phyloP scores from a whole-genome alignment of 1,140 invertebrate species.

The Dufourea novaeangliae region DNA sequence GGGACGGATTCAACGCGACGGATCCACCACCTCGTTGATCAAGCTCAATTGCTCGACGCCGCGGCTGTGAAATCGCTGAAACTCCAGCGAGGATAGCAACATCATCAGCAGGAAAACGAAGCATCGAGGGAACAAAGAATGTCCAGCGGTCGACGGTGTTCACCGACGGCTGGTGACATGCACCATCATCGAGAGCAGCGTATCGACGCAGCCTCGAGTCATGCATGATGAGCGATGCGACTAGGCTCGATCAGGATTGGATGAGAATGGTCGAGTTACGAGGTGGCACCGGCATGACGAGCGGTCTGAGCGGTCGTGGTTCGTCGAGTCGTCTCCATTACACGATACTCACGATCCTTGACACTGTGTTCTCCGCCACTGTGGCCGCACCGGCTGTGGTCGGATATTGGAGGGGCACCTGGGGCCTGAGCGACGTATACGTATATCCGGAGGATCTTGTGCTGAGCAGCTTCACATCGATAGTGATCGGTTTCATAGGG shows the following conservation, averaged over 20 bases:
- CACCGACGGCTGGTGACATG: neutral
- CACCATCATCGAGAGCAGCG: constrained; percentile 23
- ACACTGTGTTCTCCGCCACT: constrained; percentile 86
- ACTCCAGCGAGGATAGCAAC: neutral
- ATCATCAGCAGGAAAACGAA: no score
- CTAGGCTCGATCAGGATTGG: constrained; percentile 67
- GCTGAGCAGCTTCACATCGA: constrained; percentile 85
- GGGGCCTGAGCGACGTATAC: constrained; percentile 89
- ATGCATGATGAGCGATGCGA: constrained; percentile 67
- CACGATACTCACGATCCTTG: constrained; percentile 85
- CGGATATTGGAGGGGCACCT: constrained; percentile 92
- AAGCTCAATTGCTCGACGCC: neutral
- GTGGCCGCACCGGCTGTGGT: constrained; percentile 91
- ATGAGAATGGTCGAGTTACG: constrained; percentile 75
- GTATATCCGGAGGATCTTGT: constrained; percentile 84
- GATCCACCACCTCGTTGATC: constrained; percentile 11
- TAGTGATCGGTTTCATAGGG: constrained; percentile 86
- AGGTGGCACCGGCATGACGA: constrained; percentile 72
- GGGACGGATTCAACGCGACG: no score
- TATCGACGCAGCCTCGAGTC: constrained; percentile 33
- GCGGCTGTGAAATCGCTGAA: no score
- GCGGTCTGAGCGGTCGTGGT: constrained; percentile 66
- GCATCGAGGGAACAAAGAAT: neutral
- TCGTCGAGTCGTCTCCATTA: constrained; percentile 79
- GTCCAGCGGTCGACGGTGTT: neutral